A percentile compares a stretch with the other conserved stretches of the same genome.
These are phyloP conservation scores for Hypolimnas misippus DNA, from an alignment of 2,888 invertebrate species.

Conservation along the genomic window DNA sequence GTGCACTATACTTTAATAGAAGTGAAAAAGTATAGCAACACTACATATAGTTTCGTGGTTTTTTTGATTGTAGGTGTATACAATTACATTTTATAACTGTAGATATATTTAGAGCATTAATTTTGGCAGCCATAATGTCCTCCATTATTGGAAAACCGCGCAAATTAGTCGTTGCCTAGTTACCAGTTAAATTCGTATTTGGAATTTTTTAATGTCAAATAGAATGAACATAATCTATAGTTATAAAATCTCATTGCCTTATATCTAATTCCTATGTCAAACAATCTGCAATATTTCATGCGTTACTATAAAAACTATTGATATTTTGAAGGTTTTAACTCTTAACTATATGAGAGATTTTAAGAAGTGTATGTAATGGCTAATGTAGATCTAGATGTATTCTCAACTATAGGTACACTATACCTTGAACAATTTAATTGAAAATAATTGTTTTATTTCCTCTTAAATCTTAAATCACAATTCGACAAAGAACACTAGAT, in stretches of 20 bases:
- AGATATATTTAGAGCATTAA: no score
- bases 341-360: slow-evolving; percentile 4
- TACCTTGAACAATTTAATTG: not conserved
- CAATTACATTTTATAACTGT: no score
- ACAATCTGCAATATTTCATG: not conserved
- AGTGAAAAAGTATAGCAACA: not conserved
- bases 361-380: not conserved
- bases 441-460: not conserved
- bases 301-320: slow-evolving; percentile 7
- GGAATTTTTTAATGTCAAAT: no score
- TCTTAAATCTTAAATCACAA: slow-evolving; percentile 15
- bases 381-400: not conserved
- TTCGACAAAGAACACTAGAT: slow-evolving; percentile 9
- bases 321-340: slow-evolving; percentile 1
- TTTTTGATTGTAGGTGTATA: no score
- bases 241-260: no score
- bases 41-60: no score
- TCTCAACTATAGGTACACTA: slow-evolving; percentile 7
- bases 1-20: no score
- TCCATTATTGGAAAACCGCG: no score
- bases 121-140: no score
- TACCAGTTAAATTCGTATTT: no score
- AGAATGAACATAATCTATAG: no score
- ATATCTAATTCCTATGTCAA: not conserved
- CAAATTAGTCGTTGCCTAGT: no score